phyloP scores from a whole-genome alignment of 2,888 invertebrate genomes.

The Pterostichus niger region DNA sequence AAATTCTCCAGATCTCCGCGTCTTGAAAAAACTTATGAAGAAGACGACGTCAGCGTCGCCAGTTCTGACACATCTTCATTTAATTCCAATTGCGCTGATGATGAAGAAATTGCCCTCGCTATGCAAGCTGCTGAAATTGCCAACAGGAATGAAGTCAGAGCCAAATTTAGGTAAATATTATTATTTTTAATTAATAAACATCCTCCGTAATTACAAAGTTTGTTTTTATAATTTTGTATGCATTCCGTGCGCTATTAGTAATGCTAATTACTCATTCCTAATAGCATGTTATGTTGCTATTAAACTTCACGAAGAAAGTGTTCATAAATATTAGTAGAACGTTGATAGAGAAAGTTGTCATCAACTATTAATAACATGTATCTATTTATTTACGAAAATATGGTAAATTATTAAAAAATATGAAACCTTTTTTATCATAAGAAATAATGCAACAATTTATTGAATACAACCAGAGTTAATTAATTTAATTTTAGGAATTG shows the following conservation, averaged over 20 bases:
- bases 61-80: conserved; percentile 84
- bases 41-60: conserved; percentile 73
- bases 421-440: not conserved
- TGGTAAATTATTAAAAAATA: conserved; percentile 10
- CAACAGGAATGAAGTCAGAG: conserved; percentile 87
- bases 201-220: not conserved
- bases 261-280: conserved; percentile 7
- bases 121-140: conserved; percentile 91
- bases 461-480: not conserved
- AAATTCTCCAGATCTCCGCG: conserved; percentile 59
- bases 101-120: conserved; percentile 92
- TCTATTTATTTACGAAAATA: conserved; percentile 20
- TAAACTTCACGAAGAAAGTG: conserved; percentile 5
- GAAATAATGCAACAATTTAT: not conserved
- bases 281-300: conserved; percentile 1
- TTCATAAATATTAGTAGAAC: not conserved
- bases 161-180: conserved; percentile 85
- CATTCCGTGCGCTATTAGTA: not conserved
- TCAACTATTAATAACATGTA: not conserved
- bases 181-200: not conserved
- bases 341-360: conserved; percentile 23
- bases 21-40: conserved; percentile 61
- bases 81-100: conserved; percentile 90
- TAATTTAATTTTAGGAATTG: not conserved
- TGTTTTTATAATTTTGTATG: not conserved